Percentiles rank a stretch among this genome's conserved stretches.
These are phyloP conservation scores for Drosophila paulistorum DNA, from an alignment of 1,140 invertebrate species.

Conservation along the genomic window DNA sequence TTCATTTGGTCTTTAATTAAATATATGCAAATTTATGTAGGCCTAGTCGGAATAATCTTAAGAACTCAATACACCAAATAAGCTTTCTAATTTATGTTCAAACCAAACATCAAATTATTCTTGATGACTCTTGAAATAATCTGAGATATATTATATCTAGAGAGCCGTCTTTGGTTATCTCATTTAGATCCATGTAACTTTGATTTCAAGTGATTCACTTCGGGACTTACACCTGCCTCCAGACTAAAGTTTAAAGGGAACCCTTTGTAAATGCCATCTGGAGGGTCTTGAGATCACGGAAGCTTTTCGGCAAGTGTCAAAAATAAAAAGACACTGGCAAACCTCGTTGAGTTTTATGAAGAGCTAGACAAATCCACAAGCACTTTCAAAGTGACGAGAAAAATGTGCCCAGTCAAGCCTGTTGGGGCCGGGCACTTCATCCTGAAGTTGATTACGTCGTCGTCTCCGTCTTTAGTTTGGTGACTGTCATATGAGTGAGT, in stretches of 20 bases:
- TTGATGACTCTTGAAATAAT: too few relatives aligned
- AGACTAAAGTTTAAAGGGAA: background rate
- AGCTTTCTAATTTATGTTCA: too few relatives aligned
- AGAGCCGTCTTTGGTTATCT: too few relatives aligned
- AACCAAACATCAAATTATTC: too few relatives aligned
- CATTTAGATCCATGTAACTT: background rate
- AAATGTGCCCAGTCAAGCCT: conserved; percentile 65
- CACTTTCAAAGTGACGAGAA: conserved; percentile 5
- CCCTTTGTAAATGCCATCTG: conserved; percentile 34
- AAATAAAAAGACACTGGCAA: conserved; percentile 39
- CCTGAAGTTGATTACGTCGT: conserved; percentile 79
- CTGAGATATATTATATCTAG: too few relatives aligned
- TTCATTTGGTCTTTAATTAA: too few relatives aligned
- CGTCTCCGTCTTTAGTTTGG: conserved; percentile 11
- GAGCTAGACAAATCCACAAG: conserved; percentile 57
- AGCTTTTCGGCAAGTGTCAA: conserved; percentile 40
- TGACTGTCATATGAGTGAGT: conserved; percentile 39
- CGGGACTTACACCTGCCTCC: background rate
- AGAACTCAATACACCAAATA: too few relatives aligned
- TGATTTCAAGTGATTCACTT: background rate
- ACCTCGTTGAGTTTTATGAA: conserved; percentile 50
- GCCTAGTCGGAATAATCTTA: too few relatives aligned
- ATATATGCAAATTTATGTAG: too few relatives aligned
- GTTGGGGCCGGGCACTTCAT: conserved; percentile 67
- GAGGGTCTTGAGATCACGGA: conserved; percentile 46